Conservation (phyloP, 2,113 vertebrate genomes). For the Ibidorhyncha struthersii region DNA sequence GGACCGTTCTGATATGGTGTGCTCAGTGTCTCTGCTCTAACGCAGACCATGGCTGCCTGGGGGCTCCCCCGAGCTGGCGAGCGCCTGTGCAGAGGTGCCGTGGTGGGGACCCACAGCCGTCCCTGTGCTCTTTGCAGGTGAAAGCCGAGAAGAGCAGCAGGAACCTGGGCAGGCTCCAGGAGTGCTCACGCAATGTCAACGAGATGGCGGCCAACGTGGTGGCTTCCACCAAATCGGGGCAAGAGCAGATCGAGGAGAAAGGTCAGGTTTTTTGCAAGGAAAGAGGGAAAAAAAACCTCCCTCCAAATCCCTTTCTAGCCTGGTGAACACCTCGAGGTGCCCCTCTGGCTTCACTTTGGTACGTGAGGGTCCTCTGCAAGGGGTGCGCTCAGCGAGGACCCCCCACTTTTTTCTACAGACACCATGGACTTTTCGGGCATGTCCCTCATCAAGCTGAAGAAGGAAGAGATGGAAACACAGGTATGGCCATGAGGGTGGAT, state of each 20-base stretch:
- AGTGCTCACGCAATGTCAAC: constrained; percentile 90
- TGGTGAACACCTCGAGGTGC: accelerated
- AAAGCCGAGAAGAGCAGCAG: constrained; percentile 89
- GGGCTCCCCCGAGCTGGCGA: accelerated
- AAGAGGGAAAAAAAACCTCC: neutral
- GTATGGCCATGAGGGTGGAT: neutral
- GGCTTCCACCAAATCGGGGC: constrained; percentile 91
- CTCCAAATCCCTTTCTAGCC: neutral
- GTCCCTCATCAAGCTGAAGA: constrained; percentile 95
- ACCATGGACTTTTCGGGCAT: constrained; percentile 97
- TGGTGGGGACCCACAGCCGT: neutral
- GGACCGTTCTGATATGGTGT: neutral
- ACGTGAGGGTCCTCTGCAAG: neutral
- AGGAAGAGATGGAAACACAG: constrained; percentile 97
- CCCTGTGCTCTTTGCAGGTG: constrained; percentile 75
- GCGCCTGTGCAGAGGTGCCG: accelerated
- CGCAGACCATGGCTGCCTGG: neutral
- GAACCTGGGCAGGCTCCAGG: constrained; percentile 86
- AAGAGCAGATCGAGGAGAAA: constrained; percentile 91
- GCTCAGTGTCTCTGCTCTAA: neutral
- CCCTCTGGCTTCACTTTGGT: accelerated
- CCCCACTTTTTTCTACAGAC: constrained; percentile 68
- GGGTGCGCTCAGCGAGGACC: accelerated
- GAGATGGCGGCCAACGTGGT: constrained; percentile 93
- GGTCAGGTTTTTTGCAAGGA: constrained; percentile 55